Percentiles rank a stretch among this genome's conserved stretches.
These are phyloP conservation scores for Sturnira hondurensis DNA, from an alignment of 2,113 vertebrate genomes.

Conservation along the genomic window DNA sequence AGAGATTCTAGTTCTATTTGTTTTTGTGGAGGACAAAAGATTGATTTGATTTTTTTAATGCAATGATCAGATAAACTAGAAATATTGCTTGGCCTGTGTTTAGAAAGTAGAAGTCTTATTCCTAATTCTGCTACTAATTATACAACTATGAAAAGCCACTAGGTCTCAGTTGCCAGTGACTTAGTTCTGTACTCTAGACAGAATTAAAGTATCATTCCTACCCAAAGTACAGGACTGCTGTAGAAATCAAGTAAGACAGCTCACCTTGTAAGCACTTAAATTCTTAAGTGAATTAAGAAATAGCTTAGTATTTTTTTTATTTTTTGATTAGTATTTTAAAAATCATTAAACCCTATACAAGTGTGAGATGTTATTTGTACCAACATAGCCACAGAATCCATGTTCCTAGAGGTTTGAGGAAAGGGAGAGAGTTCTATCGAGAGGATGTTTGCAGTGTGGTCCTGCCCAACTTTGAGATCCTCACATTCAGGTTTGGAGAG, in stretches of 20 bases:
- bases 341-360: constrained; percentile 1
- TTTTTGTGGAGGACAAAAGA: constrained; percentile 4
- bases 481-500: background rate
- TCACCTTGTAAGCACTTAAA: background rate
- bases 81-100: background rate
- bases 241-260: background rate
- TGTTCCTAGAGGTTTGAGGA: background rate
- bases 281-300: background rate
- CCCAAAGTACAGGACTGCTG: background rate
- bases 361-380: background rate
- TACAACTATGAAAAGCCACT: background rate
- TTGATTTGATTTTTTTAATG: constrained; percentile 2
- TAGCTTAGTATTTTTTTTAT: background rate
- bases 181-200: background rate
- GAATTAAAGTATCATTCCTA: constrained; percentile 2
- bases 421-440: background rate
- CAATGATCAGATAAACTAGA: constrained; percentile 21
- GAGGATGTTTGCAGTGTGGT: background rate
- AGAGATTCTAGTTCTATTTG: background rate
- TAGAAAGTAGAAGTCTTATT: background rate
- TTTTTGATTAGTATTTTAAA: background rate
- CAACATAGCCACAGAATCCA: background rate
- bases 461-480: background rate
- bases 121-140: background rate
- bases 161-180: background rate